Conservation (phyloP, 2,797 vertebrate genomes). For the Phrynocephalus guinanensis region DNA sequence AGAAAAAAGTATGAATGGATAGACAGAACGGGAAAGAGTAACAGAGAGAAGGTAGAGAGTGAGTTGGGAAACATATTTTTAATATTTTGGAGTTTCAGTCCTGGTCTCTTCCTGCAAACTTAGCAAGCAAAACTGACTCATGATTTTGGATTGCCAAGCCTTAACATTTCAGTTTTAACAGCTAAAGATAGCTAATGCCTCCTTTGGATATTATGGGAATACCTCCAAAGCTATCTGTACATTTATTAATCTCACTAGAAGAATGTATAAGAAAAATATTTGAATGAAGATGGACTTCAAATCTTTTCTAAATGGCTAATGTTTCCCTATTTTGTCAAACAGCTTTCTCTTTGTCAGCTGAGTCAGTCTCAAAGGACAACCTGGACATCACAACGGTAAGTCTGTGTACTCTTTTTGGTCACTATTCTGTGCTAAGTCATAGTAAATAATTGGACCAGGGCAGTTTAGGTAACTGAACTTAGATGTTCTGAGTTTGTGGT, state of each 20-base stretch:
- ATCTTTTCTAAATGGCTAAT: slow-evolving; percentile 46
- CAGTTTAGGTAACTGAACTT: slow-evolving; percentile 33
- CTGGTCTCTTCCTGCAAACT: slow-evolving; percentile 73
- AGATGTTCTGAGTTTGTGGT: slow-evolving; percentile 57
- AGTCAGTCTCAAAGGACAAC: slow-evolving; percentile 62
- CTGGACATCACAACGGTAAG: slow-evolving; percentile 76
- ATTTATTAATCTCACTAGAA: slow-evolving; percentile 69
- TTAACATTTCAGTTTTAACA: slow-evolving; percentile 74
- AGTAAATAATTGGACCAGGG: not conserved
- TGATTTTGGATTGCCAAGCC: slow-evolving; percentile 76
- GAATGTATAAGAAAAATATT: slow-evolving; percentile 67
- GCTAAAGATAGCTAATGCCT: slow-evolving; percentile 75
- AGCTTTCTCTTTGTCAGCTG: slow-evolving; percentile 72
- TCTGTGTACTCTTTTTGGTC: slow-evolving; percentile 69
- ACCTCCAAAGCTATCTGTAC: slow-evolving; percentile 68
- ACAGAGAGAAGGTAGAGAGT: slow-evolving; percentile 56
- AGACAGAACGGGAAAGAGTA: slow-evolving; percentile 60
- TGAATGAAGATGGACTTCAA: slow-evolving; percentile 71
- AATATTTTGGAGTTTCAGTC: slow-evolving; percentile 76
- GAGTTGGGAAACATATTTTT: slow-evolving; percentile 74
- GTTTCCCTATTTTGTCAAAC: slow-evolving; percentile 71
- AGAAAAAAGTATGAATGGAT: slow-evolving; percentile 82
- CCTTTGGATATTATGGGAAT: slow-evolving; percentile 74
- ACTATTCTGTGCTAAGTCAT: slow-evolving; percentile 32
- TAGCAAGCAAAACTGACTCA: slow-evolving; percentile 77